Evolutionary conservation across 2,113 vertebrate genomes (phyloP), one percentile per base, ranked within the genome.

Genomic region (Lontra canadensis): DNA sequence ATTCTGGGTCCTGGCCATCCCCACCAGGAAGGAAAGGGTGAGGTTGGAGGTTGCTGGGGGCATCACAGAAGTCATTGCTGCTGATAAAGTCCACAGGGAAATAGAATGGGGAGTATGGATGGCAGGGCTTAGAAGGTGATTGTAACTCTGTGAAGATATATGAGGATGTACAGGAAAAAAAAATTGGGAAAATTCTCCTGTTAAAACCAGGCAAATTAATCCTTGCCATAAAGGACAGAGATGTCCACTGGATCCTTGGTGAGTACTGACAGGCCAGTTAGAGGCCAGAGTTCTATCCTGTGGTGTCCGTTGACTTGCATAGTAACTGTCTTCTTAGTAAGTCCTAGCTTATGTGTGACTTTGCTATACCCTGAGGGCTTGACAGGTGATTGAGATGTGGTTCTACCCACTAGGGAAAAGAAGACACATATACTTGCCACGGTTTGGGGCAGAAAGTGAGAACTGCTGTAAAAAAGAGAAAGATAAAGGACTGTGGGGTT

Each of bases 101-200:
- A n/a, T 1, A 47, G 21, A 52, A 23, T 29, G 49, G 8, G 12
- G 74, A 34, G 3, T 18, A 0, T 7, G 21, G 23, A 31, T 42
- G 18, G 23, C 26, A 26, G n/a, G 5, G 59, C 11, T 11, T 25
- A 65, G 63, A 44, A 57, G 73, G 20, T 47, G 36, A 21, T 31
- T 21, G 9, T 31, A 8, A 42, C n/a, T 81, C 52, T 8, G 8
- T 47, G 44, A 25, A 47, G 34, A 91, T 86, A 2, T 11, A 34
- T 29, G 9, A 17, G 44, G 73, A 74, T 1, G 1, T 47, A 36
- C 6, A 82, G 49, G 13, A 7, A 31, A 63, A n/a, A 14, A n/a
- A 74, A 67, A 18, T 52, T 11, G 49, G 14, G 26, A 47, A n/a
- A 34, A 20, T 13, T 47, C 18, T 55, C 1, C 3, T 59, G 42